Base-by-base conservation (phyloP, 1,140 invertebrate species). In the Papilio polyxenes region DNA sequence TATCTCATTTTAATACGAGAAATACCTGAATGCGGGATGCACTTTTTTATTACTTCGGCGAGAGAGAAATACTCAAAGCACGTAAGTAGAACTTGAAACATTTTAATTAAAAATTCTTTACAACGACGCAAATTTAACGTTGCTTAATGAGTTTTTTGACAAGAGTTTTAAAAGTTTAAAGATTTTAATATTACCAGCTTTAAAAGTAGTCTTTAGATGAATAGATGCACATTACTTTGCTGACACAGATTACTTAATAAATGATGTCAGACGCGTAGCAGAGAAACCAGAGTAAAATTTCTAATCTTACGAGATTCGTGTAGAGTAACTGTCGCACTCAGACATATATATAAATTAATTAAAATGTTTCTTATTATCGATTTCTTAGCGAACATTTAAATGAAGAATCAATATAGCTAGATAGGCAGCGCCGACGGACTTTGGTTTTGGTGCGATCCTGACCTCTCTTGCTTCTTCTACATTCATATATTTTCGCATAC, bases 61-160 rank as follows among this genome's bases (percentile, higher is more conserved):
- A 69, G 78, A 51, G 75, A 65, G 78, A 80, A 80, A 80, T 80
- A 59, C 78, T 69, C 59, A 80, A 69, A 80, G 78, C 78, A 65
- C 59, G 78, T 80, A 80, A 80, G 78, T 80, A 80, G 62, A 69
- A 62, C 78, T 80, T 65, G 78, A 80, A 80, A 80, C 78, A 80
- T 80, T 80, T 80, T 80, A 80, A 80, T 80, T 80, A 80, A 80
- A 80, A 80, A 80, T 80, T 80, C 78, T 80, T 80, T 80, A 80
- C 78, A 80, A 65, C 59, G 78, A 80, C 78, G 44, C 78, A 80
- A 69, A 80, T 80, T 80, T 80, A 80, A 80, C 78, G 78, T 80
- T 69, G 78, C 78, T 80, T 80, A 80, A 80, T 80, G 78, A 80
- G 78, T 80, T 65, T 80, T 80, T 80, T 80, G 78, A 80, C 78